Base-by-base conservation (phyloP, 1,140 invertebrate species). In the Orchestia grillus region DNA sequence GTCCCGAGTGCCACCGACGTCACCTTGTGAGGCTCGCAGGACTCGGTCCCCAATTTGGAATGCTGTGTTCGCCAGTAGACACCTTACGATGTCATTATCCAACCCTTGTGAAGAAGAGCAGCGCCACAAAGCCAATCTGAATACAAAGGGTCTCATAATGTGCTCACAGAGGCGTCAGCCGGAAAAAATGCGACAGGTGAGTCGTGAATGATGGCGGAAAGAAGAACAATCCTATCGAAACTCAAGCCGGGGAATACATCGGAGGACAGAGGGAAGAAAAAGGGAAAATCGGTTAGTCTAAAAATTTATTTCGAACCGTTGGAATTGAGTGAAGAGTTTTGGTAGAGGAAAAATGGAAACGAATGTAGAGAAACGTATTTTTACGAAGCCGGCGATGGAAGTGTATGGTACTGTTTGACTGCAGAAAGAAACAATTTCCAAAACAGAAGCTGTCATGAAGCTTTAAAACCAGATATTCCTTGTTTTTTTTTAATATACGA, bases 91-190 rank as follows among this genome's bases (percentile, higher is more conserved):
- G 88, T 44, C 88, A 90, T 90, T 90, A 90, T 90, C 88, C 88
- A 41, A 90, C 88, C 88, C 88, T 90, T 90, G 88, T 90, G 88
- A 94, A 45, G 92, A 94, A 94, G 92, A 94, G 92, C 92, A 45
- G 47, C 44, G 44, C 92, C 92, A 47, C 92, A 6, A 77, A 94
- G 92, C 92, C 92, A 94, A 94, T 94, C 92, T 94, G 92, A 94
- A 94, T 94, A 94, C 92, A 94, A 94, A 94, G 92, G 92, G 92
- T 45, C 92, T 94, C 92, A 94, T 94, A 94, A 94, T 94, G 92
- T 47, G 92, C 92, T 94, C 92, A 94, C 44, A 45, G 44, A 94
- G 92, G 92, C 92, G 92, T 94, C 92, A 94, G 44, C 6, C 92
- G 23, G 3, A 94, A 94, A 94, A 94, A 94, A 44, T 44, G 92